Base-by-base conservation (phyloP, 1,140 invertebrate species). In the Caenorhabditis brenneri region DNA sequence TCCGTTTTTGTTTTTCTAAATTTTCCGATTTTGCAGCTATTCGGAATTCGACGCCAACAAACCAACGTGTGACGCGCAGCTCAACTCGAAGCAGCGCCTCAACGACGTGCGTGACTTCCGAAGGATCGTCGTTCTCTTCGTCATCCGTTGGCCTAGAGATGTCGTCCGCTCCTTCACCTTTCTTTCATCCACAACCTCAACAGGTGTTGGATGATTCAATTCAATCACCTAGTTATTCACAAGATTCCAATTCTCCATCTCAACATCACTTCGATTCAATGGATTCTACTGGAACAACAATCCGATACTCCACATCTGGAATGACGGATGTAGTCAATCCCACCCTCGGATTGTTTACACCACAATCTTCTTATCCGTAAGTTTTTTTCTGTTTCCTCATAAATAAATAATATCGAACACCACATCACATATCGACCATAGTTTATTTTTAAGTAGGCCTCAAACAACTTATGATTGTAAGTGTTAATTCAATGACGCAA, bases 331-430 rank as follows among this genome's bases (percentile, higher is more conserved):
- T 16, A 22, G 65, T 42, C 19, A 74, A 74, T 74, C 65, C 65
- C 3, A 42, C 36, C 5, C 65, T 74, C n/a, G 65, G 65, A 74
- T 74, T 74, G 65, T 74, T 19, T 74, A 36, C 65, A 24, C 36
- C 65, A 39, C 65, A 74, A 74, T 19, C 36, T n/a, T 46, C 65
- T 74, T 74, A 74, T 74, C 65, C 65, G 65, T 74, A 74, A 74
- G 65, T 31, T 2, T 31, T 74, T 46, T 42, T 74, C n/a, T n/a
- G 0, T 10, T n/a, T 55, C 24, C 15, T 74, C 24, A 33, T n/a
- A 3, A 2, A 65, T 4, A 16, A n/a, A 33, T 15, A 65, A 65
- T 65, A 33, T 19, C 15, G 7, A 4, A 15, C 24, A 65, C 36
- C 22, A 36, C 58, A n/a, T n/a, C n/a, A n/a, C 24, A 7, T 0